Percentiles rank a stretch among this genome's conserved stretches.
Evolutionary conservation across 2,797 vertebrate species (phyloP).

Genomic region (Danio tinwini): DNA sequence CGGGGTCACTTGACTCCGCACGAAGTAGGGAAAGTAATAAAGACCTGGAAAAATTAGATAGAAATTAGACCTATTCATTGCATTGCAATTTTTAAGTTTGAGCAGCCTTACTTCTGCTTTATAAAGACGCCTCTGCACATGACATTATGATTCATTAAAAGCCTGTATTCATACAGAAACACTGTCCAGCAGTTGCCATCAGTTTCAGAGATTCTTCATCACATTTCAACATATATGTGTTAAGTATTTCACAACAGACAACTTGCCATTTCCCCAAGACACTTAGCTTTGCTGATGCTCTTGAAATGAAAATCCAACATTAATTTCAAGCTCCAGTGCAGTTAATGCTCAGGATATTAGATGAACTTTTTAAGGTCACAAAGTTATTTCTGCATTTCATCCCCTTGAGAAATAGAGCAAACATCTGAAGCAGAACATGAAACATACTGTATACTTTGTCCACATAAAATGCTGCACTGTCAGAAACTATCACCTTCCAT

Average conservation of each 20-base stretch:
- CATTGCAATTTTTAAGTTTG: too few relatives aligned
- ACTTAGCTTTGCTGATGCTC: slow-evolving; percentile 50
- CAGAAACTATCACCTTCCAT: slow-evolving; percentile 30
- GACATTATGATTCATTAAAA: slow-evolving; percentile 1
- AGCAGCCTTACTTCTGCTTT: too few relatives aligned
- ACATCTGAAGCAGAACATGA: slow-evolving; percentile 23
- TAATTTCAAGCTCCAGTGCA: slow-evolving; percentile 59
- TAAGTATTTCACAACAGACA: slow-evolving; percentile 25
- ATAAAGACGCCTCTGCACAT: too few relatives aligned
- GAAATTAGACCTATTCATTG: too few relatives aligned
- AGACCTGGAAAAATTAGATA: too few relatives aligned
- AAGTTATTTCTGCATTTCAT: slow-evolving; percentile 29
- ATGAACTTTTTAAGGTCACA: slow-evolving; percentile 51
- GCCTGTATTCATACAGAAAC: not conserved
- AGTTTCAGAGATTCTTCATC: not conserved
- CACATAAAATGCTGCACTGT: not conserved
- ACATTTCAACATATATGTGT: slow-evolving; percentile 34
- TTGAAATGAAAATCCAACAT: slow-evolving; percentile 55
- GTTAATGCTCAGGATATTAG: slow-evolving; percentile 44
- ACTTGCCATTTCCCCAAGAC: slow-evolving; percentile 33
- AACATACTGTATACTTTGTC: slow-evolving; percentile 10
- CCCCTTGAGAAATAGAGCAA: slow-evolving; percentile 22
- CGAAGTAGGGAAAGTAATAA: too few relatives aligned
- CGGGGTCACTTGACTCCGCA: too few relatives aligned
- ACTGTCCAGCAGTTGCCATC: not conserved